phyloP scores from a whole-genome alignment of 2,113 vertebrate species.

The Lycocorax pyrrhopterus region DNA sequence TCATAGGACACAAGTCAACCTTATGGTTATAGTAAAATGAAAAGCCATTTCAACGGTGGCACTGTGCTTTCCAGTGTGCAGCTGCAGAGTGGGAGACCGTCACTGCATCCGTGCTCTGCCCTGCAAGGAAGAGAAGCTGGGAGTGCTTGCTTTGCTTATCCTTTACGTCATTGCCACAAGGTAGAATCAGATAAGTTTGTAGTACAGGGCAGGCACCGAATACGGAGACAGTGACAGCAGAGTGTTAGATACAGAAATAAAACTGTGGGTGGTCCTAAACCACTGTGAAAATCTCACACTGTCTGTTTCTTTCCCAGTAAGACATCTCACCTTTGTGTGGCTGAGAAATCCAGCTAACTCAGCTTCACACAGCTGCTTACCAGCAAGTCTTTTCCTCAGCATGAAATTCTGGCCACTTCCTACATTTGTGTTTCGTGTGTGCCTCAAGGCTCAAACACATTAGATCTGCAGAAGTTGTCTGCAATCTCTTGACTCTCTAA shows the following conservation, averaged over 20 bases:
- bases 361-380: background rate
- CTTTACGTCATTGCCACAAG: background rate
- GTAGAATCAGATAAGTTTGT: background rate
- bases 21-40: background rate
- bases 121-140: background rate
- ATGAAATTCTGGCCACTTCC: background rate
- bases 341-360: background rate
- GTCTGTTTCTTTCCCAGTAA: background rate
- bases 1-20: background rate
- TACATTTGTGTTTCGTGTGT: background rate
- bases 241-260: background rate
- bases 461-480: background rate
- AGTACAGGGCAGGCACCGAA: background rate
- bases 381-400: background rate
- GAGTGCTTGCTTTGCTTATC: background rate
- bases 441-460: background rate
- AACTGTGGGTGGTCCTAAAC: background rate
- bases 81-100: accelerated
- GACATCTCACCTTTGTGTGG: background rate
- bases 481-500: background rate
- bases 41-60: background rate
- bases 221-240: background rate
- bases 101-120: background rate
- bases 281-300: background rate
- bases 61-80: background rate